These are phyloP conservation scores for Tipula helvola DNA, from an alignment of 2,888 invertebrate genomes.

Conservation along the genomic window DNA sequence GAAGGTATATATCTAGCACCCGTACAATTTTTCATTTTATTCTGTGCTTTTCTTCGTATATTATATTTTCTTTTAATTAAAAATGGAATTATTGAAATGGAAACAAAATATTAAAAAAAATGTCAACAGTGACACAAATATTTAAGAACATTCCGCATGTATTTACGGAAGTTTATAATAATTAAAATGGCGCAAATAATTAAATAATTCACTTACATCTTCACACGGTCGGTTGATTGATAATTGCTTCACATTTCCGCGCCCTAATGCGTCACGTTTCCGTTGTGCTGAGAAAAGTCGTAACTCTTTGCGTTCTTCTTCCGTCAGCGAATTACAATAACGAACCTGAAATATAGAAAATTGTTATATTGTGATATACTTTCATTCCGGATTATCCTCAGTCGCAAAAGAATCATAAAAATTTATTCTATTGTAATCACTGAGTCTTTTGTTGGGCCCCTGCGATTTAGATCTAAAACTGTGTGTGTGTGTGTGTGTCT, in stretches of 20 bases:
- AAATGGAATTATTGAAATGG: not conserved
- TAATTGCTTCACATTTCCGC: conserved; percentile 77
- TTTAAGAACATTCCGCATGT: not conserved
- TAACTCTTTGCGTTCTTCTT: conserved; percentile 88
- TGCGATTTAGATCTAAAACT: not conserved
- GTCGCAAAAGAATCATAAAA: not conserved
- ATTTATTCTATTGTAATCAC: not conserved
- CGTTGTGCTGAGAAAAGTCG: conserved; percentile 85
- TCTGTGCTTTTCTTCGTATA: not conserved
- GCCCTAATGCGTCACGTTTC: conserved; percentile 86
- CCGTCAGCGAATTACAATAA: conserved; percentile 86
- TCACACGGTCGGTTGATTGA: conserved; percentile 61
- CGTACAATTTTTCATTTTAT: not conserved
- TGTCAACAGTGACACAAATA: not conserved
- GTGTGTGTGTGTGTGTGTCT: not conserved
- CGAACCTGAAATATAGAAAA: conserved; percentile 48
- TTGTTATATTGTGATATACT: conserved; percentile 18
- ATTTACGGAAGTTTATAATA: not conserved
- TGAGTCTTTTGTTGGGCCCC: not conserved
- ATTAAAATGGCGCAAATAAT: too few relatives aligned
- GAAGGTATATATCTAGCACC: not conserved
- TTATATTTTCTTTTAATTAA: not conserved
- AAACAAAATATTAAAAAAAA: not conserved
- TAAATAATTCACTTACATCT: conserved; percentile 46
- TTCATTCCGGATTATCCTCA: conserved; percentile 16